Base-by-base conservation (phyloP, 92 coral and sea anemone genomes). In the Palythoa grandis region DNA sequence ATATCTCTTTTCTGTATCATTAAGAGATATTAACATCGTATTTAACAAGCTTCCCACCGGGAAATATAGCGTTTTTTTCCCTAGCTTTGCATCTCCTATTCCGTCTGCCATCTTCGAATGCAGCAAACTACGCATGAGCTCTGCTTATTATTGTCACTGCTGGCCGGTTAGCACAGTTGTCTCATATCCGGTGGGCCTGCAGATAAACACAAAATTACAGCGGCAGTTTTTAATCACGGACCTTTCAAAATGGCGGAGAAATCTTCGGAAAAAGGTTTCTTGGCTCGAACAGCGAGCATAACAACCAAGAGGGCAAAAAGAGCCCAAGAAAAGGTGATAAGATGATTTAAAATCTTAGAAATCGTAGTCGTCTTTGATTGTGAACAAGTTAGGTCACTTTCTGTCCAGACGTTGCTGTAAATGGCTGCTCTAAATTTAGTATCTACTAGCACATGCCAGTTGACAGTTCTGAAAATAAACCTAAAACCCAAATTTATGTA, bases 281-380 rank as follows among this genome's bases (percentile, higher is more conserved):
- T 97, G 77, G 98, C 97, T 84, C 87, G 99, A 3, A 97, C 99
- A 80, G 98, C 98, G 82, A 97, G 98, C 63, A 97, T 93, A 52
- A 95, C 99, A 2, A 80, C 98, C 23, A 97, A 97, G 89, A 88
- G 98, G 79, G 98, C 99, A 60, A 95, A 95, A 77, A 66, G 99
- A 82, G 99, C 99, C 39, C 97, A 95, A 78, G 98, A 97, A 83
- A 97, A 97, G 98, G 99, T 89, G 85, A 84, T 35, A 35, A 35
- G 19, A 48, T 74, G 16, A 25, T 12, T 72, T 68, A 2, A 40
- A 47, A 17, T 52, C 61, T n/a, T 50, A 7, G 6, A n/a, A 24
- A 13, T 60, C 39, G 12, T 8, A 7, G 52, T 7, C 38, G 2
- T 35, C 37, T 20, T 65, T 25, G 29, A 43, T 72, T 38, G 6